Evolutionary conservation across 2,113 vertebrate genomes (phyloP).

Genomic region (Epinephelus moara): DNA sequence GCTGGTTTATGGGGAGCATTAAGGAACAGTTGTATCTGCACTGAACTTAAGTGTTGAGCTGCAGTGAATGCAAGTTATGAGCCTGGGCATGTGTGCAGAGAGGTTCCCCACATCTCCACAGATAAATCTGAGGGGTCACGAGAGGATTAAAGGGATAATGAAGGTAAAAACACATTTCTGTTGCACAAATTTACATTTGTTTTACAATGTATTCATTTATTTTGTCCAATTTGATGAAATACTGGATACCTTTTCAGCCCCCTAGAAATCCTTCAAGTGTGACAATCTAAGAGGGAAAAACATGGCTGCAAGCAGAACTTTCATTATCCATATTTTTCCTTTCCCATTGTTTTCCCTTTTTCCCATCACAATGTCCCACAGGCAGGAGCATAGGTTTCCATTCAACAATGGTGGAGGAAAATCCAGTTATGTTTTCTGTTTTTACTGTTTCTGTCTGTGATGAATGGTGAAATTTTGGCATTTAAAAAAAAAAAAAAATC

Average conservation of each 20-base stretch:
- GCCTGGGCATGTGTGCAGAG: constrained; percentile 8
- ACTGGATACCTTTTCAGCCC: neutral
- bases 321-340: neutral
- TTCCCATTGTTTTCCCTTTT: too few relatives aligned
- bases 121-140: neutral
- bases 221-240: neutral
- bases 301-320: too few relatives aligned
- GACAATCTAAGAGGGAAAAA: neutral
- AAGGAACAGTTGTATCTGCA: constrained; percentile 35
- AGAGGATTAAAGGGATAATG: constrained; percentile 1
- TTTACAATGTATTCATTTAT: neutral
- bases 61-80: constrained; percentile 37
- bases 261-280: constrained; percentile 5
- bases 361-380: too few relatives aligned
- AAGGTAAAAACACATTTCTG: neutral
- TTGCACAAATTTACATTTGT: neutral
- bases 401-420: too few relatives aligned
- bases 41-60: constrained; percentile 36
- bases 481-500: too few relatives aligned
- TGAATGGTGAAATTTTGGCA: too few relatives aligned
- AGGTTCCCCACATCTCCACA: neutral
- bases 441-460: too few relatives aligned
- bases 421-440: too few relatives aligned
- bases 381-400: too few relatives aligned
- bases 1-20: constrained; percentile 43